Evolutionary conservation across 1,140 invertebrate species (phyloP).

Genomic region (Galendromus occidentalis): DNA sequence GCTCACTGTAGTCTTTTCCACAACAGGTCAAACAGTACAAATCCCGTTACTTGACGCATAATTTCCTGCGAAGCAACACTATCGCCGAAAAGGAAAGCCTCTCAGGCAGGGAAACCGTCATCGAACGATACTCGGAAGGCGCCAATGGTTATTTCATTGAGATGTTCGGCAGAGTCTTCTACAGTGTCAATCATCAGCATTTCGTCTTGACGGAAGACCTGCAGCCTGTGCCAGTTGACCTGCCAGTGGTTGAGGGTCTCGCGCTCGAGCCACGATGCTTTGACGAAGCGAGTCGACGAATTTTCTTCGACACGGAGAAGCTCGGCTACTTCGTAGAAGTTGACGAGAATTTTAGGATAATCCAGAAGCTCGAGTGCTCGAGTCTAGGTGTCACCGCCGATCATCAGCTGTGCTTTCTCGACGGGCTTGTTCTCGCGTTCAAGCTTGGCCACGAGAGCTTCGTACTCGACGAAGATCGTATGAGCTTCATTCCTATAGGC

Average conservation of each 20-base stretch:
- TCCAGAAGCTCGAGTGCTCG: neutral
- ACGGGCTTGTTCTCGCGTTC: neutral
- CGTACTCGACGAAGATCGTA: neutral
- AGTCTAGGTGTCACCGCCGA: neutral
- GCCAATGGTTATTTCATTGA: neutral
- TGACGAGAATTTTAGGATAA: neutral
- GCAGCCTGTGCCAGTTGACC: neutral
- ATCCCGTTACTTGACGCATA: conserved; percentile 7
- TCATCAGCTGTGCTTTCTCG: neutral
- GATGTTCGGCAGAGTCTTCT: conserved; percentile 6
- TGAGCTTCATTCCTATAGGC: neutral
- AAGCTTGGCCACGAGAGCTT: neutral
- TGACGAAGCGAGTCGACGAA: neutral
- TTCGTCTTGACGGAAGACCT: neutral
- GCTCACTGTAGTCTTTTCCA: too few species aligned
- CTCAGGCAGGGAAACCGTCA: neutral
- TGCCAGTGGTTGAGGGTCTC: neutral
- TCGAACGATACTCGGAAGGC: neutral
- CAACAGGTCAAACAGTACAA: neutral
- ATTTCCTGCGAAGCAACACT: neutral
- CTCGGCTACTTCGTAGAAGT: neutral
- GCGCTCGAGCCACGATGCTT: neutral
- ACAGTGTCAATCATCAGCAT: neutral
- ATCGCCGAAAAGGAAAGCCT: neutral
- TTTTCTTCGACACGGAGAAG: neutral